Base-by-base conservation (phyloP, 1,140 invertebrate species). In the Drosophila lowei region DNA sequence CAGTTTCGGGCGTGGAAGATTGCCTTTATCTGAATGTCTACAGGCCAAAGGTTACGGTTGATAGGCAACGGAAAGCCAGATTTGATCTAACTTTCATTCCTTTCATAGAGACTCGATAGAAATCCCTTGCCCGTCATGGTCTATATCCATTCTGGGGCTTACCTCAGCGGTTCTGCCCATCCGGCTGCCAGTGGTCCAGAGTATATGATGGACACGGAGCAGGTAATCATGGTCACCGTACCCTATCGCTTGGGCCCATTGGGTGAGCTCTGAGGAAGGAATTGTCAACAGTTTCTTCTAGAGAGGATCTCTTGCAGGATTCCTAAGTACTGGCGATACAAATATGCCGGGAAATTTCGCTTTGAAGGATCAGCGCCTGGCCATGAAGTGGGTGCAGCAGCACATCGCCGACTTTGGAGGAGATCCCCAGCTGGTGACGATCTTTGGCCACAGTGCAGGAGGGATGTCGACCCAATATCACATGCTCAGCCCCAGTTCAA, bases 371-470 rank as follows among this genome's bases (percentile, higher is more conserved):
- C 91, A 91, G 50, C 66, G 72, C 1, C 23, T 89, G 58, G 89
- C 75, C 0, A 46, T 90, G 6, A 74, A 78, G 54, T 90, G 89
- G 89, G 54, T 90, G n/a, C 70, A 90, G 25, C 30, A 66, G 30
- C 48, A 90, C 7, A 89, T 90, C 6, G 47, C 48, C 0, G 21
- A 57, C 15, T 97, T 97, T 84, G 95, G 95, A 18, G 96, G 96
- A 0, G 94, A 96, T 91, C 93, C 94, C 0, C 83, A 94, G 2
- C 93, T 93, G 71, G 93, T 97, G 0, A 97, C 96, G 0, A 89
- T 97, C n/a, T 95, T 96, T 73, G 96, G 96, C 0, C 94, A 95
- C 65, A 93, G 92, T 55, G 94, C 95, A 2, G 95, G 95, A 1
- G 93, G 91, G 3, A 92, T 93, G 55, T 91, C 93, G 55, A 92